Conservation (phyloP, 2,888 invertebrate genomes). For the Morinoia aosen region DNA sequence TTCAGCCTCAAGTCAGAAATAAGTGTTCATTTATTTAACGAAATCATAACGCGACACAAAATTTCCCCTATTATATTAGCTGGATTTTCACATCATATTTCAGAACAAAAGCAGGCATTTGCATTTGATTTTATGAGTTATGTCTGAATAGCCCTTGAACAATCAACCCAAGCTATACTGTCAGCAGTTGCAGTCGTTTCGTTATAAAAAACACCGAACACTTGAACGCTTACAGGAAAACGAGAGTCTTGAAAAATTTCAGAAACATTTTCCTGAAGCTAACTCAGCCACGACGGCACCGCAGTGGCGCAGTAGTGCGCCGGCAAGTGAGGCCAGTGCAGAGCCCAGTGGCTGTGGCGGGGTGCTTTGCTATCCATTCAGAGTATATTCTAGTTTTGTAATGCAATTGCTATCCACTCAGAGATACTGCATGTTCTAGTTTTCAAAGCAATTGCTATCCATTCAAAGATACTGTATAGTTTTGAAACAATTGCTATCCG, state of each 20-base stretch:
- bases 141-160: neutral
- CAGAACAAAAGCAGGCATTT: neutral
- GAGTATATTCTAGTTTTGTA: too few relatives aligned
- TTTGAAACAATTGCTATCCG: too few relatives aligned
- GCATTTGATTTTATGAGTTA: neutral
- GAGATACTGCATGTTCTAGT: too few relatives aligned
- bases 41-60: neutral
- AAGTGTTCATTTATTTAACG: neutral
- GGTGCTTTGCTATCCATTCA: neutral
- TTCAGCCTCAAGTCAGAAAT: neutral
- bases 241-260: neutral
- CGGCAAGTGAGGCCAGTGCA: neutral
- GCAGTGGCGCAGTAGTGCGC: neutral
- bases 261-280: neutral
- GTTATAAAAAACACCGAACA: neutral
- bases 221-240: neutral
- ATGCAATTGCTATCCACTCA: too few relatives aligned
- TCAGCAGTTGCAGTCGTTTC: neutral
- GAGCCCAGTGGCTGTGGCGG: neutral
- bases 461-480: too few relatives aligned
- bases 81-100: neutral
- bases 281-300: neutral
- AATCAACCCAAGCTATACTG: neutral
- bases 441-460: too few relatives aligned
- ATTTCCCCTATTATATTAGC: neutral